Base-by-base conservation (phyloP, 37 sponge, comb jelly and placozoan genomes). In the Beroe forskalii region DNA sequence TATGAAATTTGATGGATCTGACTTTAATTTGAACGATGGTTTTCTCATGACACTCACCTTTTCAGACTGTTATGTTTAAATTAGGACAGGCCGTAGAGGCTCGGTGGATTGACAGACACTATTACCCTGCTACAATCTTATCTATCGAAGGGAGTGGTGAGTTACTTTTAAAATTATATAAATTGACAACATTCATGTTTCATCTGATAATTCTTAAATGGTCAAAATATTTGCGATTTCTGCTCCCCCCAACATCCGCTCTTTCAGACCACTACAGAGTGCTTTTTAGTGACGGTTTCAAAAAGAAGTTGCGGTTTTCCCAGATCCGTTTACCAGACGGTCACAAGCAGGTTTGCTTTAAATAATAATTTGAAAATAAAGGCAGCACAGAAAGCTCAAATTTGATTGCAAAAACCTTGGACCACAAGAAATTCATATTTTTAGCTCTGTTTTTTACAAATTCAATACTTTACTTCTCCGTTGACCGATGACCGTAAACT, bases 81-180 rank as follows among this genome's bases (percentile, higher is more conserved):
- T 43, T 80, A 23, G 86, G 86, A 41, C 86, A 80, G 35, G 86
- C 44, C n/a, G 40, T 80, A 6, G 86, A 80, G 30, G 86, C 86
- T 9, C 39, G 35, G 30, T 80, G 86, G 86, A 80, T 80, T 80
- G 86, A 80, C 22, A 41, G 35, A 38, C 86, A 80, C 27, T 80
- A 80, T 23, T 80, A 80, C 55, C 86, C 55, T 3, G 86, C 41
- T 28, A 80, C 86, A 23, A 80, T 80, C 40, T 25, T 80, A 4
- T 3, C 86, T 40, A 24, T 41, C 4, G 86, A 80, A 27, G 86
- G 86, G n/a, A 80, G 42, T 48, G 55, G 86, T 80, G 35, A 4
- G 55, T 48, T n/a, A n/a, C n/a, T n/a, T n/a, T n/a, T n/a, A n/a
- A n/a, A n/a, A 48, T 48, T 48, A 17, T 6, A 6, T 48, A 48